Evolutionary conservation across 2,113 vertebrate species (phyloP).

Genomic region (Peromyscus polionotus): DNA sequence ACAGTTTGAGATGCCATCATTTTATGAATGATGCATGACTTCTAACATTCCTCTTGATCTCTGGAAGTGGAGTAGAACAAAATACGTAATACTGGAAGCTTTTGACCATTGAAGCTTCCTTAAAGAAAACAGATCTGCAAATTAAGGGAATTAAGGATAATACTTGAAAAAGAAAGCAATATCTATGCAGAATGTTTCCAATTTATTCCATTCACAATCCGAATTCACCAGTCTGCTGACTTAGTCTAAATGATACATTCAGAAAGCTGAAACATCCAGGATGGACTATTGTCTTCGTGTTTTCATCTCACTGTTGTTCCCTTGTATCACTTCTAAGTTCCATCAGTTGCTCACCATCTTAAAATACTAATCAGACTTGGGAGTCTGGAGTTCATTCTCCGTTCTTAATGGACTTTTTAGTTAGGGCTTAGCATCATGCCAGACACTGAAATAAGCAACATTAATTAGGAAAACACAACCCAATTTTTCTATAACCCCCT

Average conservation of each 20-base stretch:
- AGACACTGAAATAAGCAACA: constrained; percentile 8
- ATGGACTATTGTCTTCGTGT: constrained; percentile 3
- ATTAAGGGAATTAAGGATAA: not conserved
- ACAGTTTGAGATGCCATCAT: constrained; percentile 28
- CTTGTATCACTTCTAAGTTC: constrained; percentile 6
- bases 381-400: constrained; percentile 27
- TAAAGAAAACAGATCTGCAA: constrained; percentile 36
- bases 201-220: constrained; percentile 32
- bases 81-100: not conserved
- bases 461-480: constrained; percentile 21
- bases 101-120: not conserved
- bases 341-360: constrained; percentile 19
- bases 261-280: not conserved
- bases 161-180: constrained; percentile 11
- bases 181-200: not conserved
- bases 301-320: constrained; percentile 34
- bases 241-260: not conserved
- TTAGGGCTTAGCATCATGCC: not conserved
- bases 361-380: constrained; percentile 4
- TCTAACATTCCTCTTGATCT: constrained; percentile 35
- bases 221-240: not conserved
- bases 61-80: not conserved
- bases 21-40: not conserved
- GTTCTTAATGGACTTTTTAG: not conserved
- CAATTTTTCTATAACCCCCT: not conserved